Conservation (phyloP, 2,888 invertebrate species). For the Diabrotica balteata region DNA sequence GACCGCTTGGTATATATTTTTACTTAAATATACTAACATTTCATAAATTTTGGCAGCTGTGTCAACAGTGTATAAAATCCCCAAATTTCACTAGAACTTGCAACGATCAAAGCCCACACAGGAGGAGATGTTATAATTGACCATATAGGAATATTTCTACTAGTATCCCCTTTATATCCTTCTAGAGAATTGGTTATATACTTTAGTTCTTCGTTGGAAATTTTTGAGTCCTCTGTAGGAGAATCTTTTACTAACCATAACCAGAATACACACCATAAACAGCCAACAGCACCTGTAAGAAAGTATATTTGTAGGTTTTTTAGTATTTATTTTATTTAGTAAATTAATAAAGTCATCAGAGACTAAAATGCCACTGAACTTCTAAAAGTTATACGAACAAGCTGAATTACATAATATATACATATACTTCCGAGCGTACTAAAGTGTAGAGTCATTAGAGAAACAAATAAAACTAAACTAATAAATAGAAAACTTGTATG, state of each 20-base stretch:
- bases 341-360: too few species aligned
- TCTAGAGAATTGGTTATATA: slow-evolving; percentile 70
- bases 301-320: background rate
- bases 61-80: slow-evolving; percentile 80
- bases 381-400: too few species aligned
- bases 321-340: too few species aligned
- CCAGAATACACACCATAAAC: slow-evolving; percentile 78
- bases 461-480: too few species aligned
- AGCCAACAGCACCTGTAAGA: slow-evolving; percentile 66
- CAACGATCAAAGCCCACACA: slow-evolving; percentile 83
- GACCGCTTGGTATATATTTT: too few species aligned
- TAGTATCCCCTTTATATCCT: slow-evolving; percentile 45
- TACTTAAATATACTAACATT: slow-evolving; percentile 19
- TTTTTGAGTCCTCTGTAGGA: slow-evolving; percentile 77
- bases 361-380: too few species aligned
- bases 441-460: too few species aligned
- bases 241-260: slow-evolving; percentile 73
- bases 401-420: too few species aligned
- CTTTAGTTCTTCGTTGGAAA: slow-evolving; percentile 74
- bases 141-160: slow-evolving; percentile 76
- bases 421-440: too few species aligned
- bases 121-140: slow-evolving; percentile 76
- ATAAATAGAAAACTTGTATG: too few species aligned
- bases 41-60: slow-evolving; percentile 36
- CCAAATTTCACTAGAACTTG: slow-evolving; percentile 90